Base-by-base conservation (phyloP, 2,113 vertebrate species). In the Pollachius pollachius region DNA sequence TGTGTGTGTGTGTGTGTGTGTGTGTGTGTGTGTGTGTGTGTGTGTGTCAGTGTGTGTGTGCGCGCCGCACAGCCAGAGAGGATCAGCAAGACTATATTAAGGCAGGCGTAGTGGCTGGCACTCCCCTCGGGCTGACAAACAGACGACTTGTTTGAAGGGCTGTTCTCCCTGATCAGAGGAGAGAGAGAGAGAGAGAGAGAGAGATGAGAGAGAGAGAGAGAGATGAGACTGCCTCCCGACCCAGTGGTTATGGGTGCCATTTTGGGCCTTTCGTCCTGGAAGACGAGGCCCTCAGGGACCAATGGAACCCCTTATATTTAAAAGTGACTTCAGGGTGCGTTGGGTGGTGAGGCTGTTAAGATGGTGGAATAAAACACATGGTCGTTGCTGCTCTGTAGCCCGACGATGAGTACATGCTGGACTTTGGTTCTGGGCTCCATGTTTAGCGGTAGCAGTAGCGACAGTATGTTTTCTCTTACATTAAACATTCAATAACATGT, bases 51-150 rank as follows among this genome's bases (percentile, higher is more conserved):
- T 2, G 60, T 21, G 56, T 19, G 62, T 57, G 15, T 65, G 78
- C 18, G 37, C 74, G 85, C 69, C 76, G 79, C 81, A 82, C 83
- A 78, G 76, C 76, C 81, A 63, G 9, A 82, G 64, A 65, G 76
- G 81, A 87, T 81, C 84, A 81, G 80, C 83, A 80, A 62, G 85
- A 86, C 89, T 92, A 91, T 91, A 91, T 90, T 90, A 89, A 92
- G 89, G 89, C 85, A 87, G 76, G 83, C 73, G 73, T 63, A 79
- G 86, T 58, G 82, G 75, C 88, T 85, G 87, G 77, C 87, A 83
- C 85, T 88, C 84, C 82, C 82, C 84, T 85, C 78, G 41, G 72
- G 76, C 87, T 83, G 88, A 87, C 88, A 89, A 89, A 89, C 89
- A 89, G 85, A 83, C 86, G 81, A 80, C 87, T 90, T 89, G 89